phyloP scores from a whole-genome alignment of 1,140 invertebrate genomes.

The Halictus rubicundus region DNA sequence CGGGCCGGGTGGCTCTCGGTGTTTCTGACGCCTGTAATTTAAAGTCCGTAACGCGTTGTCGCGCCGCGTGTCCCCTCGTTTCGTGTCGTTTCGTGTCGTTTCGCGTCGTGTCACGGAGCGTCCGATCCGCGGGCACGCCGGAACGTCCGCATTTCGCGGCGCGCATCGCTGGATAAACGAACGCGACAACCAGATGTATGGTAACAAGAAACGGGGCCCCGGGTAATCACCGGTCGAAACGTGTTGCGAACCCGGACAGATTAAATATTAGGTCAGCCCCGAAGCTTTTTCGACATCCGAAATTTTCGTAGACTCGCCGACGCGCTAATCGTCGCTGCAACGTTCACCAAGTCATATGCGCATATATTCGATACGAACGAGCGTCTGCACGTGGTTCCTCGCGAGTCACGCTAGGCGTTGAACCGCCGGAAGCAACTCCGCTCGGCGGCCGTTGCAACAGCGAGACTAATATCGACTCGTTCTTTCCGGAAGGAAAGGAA shows the following conservation, averaged over 20 bases:
- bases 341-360: too few relatives aligned
- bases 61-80: too few relatives aligned
- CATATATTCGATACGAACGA: too few relatives aligned
- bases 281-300: too few relatives aligned
- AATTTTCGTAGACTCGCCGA: too few relatives aligned
- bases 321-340: too few relatives aligned
- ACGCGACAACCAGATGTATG: slow-evolving; percentile 47
- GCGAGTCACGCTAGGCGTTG: slow-evolving; percentile 45
- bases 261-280: slow-evolving; percentile 48
- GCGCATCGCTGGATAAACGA: slow-evolving; percentile 50
- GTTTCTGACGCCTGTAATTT: slow-evolving; percentile 50
- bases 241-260: slow-evolving; percentile 53
- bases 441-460: slow-evolving; percentile 1
- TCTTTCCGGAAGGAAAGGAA: slow-evolving; percentile 31
- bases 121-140: neutral
- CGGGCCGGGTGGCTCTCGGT: neutral
- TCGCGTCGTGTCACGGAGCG: slow-evolving; percentile 26
- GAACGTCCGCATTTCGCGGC: slow-evolving; percentile 41
- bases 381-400: neutral
- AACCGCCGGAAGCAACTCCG: slow-evolving; percentile 39
- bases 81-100: neutral
- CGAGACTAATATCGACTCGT: slow-evolving; percentile 30
- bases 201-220: slow-evolving; percentile 45
- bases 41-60: slow-evolving; percentile 37
- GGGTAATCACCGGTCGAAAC: slow-evolving; percentile 58